A percentile compares a stretch with the other conserved stretches of the same genome.
These are phyloP conservation scores for Hipposideros larvatus DNA, from an alignment of 2,797 vertebrate species.

Conservation along the genomic window DNA sequence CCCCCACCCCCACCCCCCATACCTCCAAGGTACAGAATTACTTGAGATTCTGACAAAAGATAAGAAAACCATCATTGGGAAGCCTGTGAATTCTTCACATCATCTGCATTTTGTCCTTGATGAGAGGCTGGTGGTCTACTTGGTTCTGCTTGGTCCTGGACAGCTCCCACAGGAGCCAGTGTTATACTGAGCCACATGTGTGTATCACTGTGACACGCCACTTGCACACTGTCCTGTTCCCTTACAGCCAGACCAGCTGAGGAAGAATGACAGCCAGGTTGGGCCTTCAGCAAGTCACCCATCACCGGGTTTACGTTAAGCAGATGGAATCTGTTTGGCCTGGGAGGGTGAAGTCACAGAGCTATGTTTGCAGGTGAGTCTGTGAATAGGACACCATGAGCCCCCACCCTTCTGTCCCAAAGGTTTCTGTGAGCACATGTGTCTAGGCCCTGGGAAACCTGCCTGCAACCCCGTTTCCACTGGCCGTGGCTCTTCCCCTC, in stretches of 20 bases:
- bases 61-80: background rate
- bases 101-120: background rate
- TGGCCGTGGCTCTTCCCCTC: background rate
- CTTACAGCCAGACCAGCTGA: background rate
- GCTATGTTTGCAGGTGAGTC: background rate
- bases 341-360: background rate
- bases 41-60: background rate
- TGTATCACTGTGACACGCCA: slow-evolving; percentile 21
- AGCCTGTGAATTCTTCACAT: background rate
- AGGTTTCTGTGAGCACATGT: background rate
- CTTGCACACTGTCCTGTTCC: background rate
- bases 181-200: background rate
- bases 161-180: background rate
- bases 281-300: background rate
- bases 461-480: background rate
- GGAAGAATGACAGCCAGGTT: background rate
- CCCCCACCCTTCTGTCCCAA: background rate
- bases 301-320: background rate
- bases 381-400: background rate
- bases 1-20: background rate
- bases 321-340: background rate
- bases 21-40: background rate
- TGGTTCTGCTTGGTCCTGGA: background rate
- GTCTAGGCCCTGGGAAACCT: background rate
- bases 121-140: background rate